Conservation (phyloP, 2,888 invertebrate species). For the Stratiomys singularior region DNA sequence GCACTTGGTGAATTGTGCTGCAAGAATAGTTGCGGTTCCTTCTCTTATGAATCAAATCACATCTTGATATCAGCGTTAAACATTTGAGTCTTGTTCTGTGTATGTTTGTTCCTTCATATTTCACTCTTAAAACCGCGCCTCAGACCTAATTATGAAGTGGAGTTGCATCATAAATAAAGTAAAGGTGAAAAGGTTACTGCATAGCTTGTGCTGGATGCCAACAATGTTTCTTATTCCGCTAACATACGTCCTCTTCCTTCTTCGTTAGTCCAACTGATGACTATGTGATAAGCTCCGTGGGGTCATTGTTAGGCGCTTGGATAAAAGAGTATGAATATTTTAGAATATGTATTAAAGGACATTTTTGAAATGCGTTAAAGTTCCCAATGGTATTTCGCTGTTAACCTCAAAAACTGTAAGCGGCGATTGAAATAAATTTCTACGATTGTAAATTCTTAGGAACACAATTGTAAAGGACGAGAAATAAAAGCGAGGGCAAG, state of each 20-base stretch:
- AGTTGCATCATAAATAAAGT: slow-evolving; percentile 47
- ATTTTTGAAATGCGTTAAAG: no score
- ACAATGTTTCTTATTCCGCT: slow-evolving; percentile 12
- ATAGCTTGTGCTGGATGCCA: slow-evolving; percentile 31
- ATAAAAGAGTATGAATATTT: no score
- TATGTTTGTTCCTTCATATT: slow-evolving; percentile 21
- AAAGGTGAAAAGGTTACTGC: slow-evolving; percentile 48
- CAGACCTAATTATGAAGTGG: slow-evolving; percentile 48
- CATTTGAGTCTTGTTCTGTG: background rate
- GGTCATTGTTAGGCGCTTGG: no score
- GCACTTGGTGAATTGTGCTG: background rate
- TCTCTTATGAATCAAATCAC: slow-evolving; percentile 9
- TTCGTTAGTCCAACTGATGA: background rate
- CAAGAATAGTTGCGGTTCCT: slow-evolving; percentile 1
- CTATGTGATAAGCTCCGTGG: no score
- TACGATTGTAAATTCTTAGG: no score
- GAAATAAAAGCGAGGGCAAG: no score
- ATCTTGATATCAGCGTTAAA: slow-evolving; percentile 18
- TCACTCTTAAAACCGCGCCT: slow-evolving; percentile 25
- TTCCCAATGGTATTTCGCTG: no score
- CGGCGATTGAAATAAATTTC: no score
- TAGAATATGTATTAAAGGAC: no score
- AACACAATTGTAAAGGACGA: no score
- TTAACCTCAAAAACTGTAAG: no score
- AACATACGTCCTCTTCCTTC: background rate